Evolutionary conservation across 2,113 vertebrate species (phyloP).

Genomic region (Zosterops lateralis): DNA sequence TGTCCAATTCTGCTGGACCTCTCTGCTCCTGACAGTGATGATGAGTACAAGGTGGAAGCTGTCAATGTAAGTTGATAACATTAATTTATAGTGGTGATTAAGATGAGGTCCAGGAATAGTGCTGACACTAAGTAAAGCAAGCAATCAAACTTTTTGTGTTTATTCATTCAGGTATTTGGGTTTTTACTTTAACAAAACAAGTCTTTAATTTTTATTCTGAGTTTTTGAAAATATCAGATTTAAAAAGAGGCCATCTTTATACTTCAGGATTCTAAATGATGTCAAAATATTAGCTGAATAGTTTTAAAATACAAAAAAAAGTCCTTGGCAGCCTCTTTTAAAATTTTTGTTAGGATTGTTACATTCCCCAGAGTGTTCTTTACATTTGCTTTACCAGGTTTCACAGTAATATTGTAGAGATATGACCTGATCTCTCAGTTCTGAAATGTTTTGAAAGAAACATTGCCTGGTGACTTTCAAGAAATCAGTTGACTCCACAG

Average conservation of each 20-base stretch:
- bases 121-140: not conserved
- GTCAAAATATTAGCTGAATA: not conserved
- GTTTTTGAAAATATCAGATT: not conserved
- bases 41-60: slow-evolving; percentile 88
- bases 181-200: not conserved
- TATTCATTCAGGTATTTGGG: not conserved
- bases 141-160: not conserved
- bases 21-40: slow-evolving; percentile 83
- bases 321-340: not conserved
- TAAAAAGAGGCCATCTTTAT: not conserved
- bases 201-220: not conserved
- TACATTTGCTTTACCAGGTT: not conserved
- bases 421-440: slow-evolving; percentile 57
- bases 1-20: slow-evolving; percentile 87
- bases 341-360: not conserved
- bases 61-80: slow-evolving; percentile 75
- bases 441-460: slow-evolving; percentile 14
- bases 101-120: not conserved
- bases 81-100: not conserved
- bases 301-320: not conserved
- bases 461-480: slow-evolving; percentile 40
- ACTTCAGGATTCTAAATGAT: not conserved
- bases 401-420: not conserved
- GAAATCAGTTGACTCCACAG: slow-evolving; percentile 51
- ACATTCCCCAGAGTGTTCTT: not conserved